These are phyloP conservation scores for Heliconius himera DNA, from an alignment of 1,140 invertebrate genomes.

Conservation along the genomic window DNA sequence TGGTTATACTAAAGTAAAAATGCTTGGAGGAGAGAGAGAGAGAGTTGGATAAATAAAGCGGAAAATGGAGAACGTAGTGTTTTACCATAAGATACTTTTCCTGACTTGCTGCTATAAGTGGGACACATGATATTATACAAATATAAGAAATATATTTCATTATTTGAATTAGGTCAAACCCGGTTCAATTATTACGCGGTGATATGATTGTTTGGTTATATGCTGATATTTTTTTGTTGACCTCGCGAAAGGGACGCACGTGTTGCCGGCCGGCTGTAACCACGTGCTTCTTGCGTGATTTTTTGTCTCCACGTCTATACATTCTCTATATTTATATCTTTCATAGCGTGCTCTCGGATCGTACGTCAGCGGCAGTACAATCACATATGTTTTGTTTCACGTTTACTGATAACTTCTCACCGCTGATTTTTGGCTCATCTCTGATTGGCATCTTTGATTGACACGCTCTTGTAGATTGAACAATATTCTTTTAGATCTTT, in stretches of 20 bases:
- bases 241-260: constrained; percentile 41
- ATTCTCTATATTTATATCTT: constrained; percentile 17
- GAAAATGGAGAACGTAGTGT: too few species aligned
- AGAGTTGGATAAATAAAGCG: too few species aligned
- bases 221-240: constrained; percentile 27
- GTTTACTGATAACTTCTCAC: constrained; percentile 8
- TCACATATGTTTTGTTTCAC: constrained; percentile 13
- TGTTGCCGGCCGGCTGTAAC: constrained; percentile 38
- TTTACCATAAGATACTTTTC: too few species aligned
- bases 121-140: too few species aligned
- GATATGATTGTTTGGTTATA: background rate
- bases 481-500: background rate
- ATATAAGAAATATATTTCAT: background rate
- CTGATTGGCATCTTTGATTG: constrained; percentile 14
- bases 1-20: too few species aligned
- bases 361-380: background rate
- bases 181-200: background rate
- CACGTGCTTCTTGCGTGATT: constrained; percentile 56
- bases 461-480: background rate
- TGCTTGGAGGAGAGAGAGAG: too few species aligned
- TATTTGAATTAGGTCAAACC: background rate
- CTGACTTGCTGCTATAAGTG: too few species aligned
- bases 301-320: constrained; percentile 22
- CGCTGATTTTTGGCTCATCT: constrained; percentile 5
- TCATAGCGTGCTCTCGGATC: background rate